These are phyloP conservation scores for Oligia latruncula DNA, from an alignment of 2,888 invertebrate genomes.

Conservation along the genomic window DNA sequence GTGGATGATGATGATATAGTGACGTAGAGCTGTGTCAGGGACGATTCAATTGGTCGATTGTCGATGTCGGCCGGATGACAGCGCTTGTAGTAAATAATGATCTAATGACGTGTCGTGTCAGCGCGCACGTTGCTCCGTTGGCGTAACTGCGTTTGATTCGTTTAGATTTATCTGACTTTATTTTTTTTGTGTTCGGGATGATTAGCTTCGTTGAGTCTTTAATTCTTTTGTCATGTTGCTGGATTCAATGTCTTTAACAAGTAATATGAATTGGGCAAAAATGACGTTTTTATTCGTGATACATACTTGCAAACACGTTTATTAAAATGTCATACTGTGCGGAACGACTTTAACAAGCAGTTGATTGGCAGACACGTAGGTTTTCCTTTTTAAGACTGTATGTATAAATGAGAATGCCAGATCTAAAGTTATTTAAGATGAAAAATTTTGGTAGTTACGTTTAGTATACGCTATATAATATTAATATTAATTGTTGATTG, in stretches of 20 bases:
- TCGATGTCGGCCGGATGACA: constrained; percentile 70
- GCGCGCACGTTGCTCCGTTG: constrained; percentile 52
- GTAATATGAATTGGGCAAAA: background rate
- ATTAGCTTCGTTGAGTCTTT: background rate
- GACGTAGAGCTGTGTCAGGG: constrained; percentile 42
- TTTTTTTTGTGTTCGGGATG: background rate
- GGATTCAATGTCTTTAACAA: constrained; percentile 2
- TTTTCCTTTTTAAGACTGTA: background rate
- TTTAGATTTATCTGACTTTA: constrained; percentile 4
- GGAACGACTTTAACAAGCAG: background rate
- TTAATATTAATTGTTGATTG: background rate
- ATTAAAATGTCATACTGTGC: background rate
- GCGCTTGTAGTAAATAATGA: constrained; percentile 66
- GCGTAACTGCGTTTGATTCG: constrained; percentile 32
- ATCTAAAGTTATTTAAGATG: background rate
- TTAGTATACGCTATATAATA: background rate
- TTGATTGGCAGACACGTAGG: background rate
- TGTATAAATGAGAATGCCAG: background rate
- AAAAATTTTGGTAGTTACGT: background rate
- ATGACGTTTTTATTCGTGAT: constrained; percentile 10
- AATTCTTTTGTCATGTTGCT: background rate
- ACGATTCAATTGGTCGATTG: constrained; percentile 66
- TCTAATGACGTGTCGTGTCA: constrained; percentile 59
- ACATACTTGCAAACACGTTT: background rate
- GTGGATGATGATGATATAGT: constrained; percentile 6